Base-by-base conservation (phyloP, 1,140 invertebrate genomes). In the Zaprionus inermis region DNA sequence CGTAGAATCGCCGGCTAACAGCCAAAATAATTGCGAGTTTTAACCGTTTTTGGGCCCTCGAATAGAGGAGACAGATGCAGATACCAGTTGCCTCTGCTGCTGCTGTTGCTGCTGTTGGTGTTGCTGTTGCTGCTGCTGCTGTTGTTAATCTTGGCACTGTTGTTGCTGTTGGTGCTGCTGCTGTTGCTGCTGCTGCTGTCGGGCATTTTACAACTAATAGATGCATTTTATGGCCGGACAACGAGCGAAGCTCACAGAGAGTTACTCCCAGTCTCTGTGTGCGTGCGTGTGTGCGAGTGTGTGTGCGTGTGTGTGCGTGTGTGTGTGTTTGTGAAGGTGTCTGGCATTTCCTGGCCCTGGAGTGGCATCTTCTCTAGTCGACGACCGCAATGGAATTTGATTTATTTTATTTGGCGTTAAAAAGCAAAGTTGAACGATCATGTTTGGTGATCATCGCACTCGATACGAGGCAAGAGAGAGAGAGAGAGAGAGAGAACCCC, bases 361-460 rank as follows among this genome's bases (percentile, higher is more conserved):
- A 18, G 44, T 49, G 44, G 59, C 57, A 58, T 58, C 59, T 49
- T 63, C 24, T 51, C 49, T 78, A 79, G 84, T 89, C 83, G 80
- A 83, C 84, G 80, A 89, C 83, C 80, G 80, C 70, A 72, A 18
- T 80, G 84, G 84, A 88, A 88, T 88, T 88, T 88, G 84, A 88
- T 88, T 89, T 88, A 89, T 88, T 88, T 88, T 88, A 84, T 88
- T 88, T 88, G 84, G 84, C 84, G 84, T 88, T 88, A 88, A 88
- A 88, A 88, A 80, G 69, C 84, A 77, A 76, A 88, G 81, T 81
- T 85, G 81, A 85, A 85, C 76, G 79, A 85, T 85, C 81, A 85
- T 85, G 82, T 85, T 85, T 85, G 81, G 75, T 85, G 81, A 78
- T 80, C 76, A 84, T 88, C 84, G 88, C 82, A 57, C 81, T 81